Conservation (phyloP, 1,140 invertebrate genomes). For the Musca vetustissima region DNA sequence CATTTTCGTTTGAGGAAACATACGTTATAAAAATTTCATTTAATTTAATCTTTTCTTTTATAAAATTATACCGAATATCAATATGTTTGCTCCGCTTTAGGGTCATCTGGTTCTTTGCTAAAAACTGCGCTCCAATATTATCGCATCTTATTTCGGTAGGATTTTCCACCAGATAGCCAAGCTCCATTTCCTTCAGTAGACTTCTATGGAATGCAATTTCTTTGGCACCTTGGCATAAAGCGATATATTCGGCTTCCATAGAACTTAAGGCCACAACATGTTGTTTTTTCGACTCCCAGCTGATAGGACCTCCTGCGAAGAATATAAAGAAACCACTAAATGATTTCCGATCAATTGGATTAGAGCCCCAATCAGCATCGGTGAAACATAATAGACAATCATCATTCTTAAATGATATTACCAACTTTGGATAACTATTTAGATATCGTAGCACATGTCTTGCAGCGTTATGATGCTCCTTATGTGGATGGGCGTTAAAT, state of each 20-base stretch:
- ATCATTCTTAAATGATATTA: neutral
- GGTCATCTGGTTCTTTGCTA: too few relatives aligned
- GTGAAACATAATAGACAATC: constrained; percentile 2
- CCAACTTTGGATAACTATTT: too few relatives aligned
- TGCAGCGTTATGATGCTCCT: constrained; percentile 11
- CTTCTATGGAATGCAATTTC: constrained; percentile 1
- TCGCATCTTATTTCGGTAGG: neutral
- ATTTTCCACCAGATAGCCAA: neutral
- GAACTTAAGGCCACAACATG: neutral
- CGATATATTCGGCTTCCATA: constrained; percentile 20
- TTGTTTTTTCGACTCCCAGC: constrained; percentile 13
- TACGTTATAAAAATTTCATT: neutral
- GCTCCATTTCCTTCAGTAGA: neutral
- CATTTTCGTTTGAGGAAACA: constrained; percentile 19
- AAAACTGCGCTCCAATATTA: neutral
- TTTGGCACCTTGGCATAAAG: constrained; percentile 3
- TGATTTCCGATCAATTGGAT: constrained; percentile 13
- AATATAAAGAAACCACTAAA: constrained; percentile 11
- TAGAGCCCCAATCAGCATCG: constrained; percentile 6
- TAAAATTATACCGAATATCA: too few relatives aligned
- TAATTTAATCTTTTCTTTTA: too few relatives aligned
- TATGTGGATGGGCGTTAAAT: constrained; percentile 12
- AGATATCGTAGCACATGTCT: constrained; percentile 23
- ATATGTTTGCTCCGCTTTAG: too few relatives aligned
- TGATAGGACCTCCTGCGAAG: constrained; percentile 5